Conservation (phyloP, 2,113 vertebrate species). For the Malurus elegans region DNA sequence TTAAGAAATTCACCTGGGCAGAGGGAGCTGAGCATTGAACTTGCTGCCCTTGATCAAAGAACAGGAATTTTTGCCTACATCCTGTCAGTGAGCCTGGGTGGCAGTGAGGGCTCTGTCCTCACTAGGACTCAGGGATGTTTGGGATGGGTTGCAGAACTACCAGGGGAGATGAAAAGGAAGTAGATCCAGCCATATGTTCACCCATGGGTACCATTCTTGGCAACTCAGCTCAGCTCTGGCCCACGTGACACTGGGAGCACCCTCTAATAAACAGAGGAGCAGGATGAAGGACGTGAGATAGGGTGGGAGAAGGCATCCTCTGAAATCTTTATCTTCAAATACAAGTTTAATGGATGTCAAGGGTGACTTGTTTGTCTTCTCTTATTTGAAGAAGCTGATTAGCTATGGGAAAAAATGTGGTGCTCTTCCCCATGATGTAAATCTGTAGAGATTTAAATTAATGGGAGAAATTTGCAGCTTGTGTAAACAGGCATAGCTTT, state of each 20-base stretch:
- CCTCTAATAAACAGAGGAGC: neutral
- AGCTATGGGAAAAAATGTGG: neutral
- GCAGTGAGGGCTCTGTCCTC: neutral
- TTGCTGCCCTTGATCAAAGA: neutral
- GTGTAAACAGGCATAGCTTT: slow-evolving; percentile 8
- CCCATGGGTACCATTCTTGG: neutral
- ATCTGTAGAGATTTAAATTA: slow-evolving; percentile 12
- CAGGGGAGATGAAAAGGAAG: neutral
- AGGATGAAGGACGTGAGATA: neutral
- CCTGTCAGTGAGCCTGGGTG: neutral
- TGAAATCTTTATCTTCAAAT: neutral
- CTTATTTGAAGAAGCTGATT: neutral
- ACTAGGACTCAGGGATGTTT: neutral
- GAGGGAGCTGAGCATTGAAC: neutral
- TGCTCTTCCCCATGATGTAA: neutral
- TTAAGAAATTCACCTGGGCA: neutral
- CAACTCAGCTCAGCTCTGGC: neutral
- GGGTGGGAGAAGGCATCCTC: neutral
- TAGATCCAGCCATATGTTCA: neutral
- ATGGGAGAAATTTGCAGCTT: neutral
- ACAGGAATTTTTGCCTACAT: neutral
- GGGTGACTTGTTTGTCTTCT: neutral
- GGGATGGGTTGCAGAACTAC: neutral
- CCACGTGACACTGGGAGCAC: neutral
- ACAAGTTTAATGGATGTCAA: neutral